Evolutionary conservation across 2,888 invertebrate species (phyloP).

Genomic region (Heliconius hortense): DNA sequence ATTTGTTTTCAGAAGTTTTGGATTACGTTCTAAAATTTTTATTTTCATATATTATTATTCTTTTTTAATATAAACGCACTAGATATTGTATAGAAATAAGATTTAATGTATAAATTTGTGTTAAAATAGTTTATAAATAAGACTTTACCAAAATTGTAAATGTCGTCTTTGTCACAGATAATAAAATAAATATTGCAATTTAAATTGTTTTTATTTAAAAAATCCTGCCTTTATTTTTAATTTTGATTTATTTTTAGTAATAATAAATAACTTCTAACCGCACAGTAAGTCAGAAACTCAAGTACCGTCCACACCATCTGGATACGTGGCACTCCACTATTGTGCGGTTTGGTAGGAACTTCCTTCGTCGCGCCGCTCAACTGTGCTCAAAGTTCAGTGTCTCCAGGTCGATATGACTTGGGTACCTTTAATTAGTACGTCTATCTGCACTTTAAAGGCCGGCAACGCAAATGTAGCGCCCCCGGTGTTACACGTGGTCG

Average conservation of each 20-base stretch:
- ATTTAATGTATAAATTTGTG: conserved; percentile 33
- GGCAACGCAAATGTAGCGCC: too few relatives aligned
- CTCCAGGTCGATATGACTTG: too few relatives aligned
- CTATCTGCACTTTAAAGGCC: too few relatives aligned
- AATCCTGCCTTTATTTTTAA: not conserved
- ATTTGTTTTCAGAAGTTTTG: not conserved
- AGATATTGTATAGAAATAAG: conserved; percentile 22
- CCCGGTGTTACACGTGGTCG: too few relatives aligned
- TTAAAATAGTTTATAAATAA: conserved; percentile 38
- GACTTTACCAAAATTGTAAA: conserved; percentile 43
- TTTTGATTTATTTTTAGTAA: not conserved
- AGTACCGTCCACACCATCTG: too few relatives aligned
- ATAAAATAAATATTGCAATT: conserved; percentile 42
- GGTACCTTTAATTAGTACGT: too few relatives aligned
- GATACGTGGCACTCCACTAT: too few relatives aligned
- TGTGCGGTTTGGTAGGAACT: too few relatives aligned
- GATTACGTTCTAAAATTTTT: not conserved
- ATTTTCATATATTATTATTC: not conserved
- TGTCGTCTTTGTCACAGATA: conserved; percentile 42
- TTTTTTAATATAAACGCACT: conserved; percentile 17
- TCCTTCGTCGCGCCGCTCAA: too few relatives aligned
- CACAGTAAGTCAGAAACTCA: too few relatives aligned
- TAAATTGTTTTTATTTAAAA: conserved; percentile 23
- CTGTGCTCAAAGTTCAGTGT: too few relatives aligned
- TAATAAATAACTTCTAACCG: too few relatives aligned